Base-by-base conservation (phyloP, 2,113 vertebrate species). In the Boleophthalmus pectinirostris region DNA sequence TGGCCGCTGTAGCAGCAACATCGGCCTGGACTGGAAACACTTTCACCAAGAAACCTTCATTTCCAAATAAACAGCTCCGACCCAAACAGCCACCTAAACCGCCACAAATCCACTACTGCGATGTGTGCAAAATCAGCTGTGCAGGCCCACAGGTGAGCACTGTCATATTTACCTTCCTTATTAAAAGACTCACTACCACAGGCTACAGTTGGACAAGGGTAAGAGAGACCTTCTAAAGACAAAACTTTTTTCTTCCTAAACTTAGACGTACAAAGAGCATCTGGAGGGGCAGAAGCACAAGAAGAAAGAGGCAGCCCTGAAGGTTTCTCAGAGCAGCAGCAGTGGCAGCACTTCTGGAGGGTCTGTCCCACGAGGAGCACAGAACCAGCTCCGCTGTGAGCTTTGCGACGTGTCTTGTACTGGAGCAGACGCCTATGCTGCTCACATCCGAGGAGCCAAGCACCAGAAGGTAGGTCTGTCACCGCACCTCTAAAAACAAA, bases 71-170 rank as follows among this genome's bases (percentile, higher is more conserved):
- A 86, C 96, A 96, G 85, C 93, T 97, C 71, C 96, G 98, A 85
- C 96, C 96, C 85, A 99, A 99, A 71, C 98, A 97, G 83, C 95
- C 97, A 14, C 96, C 97, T 58, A 99, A 99, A 85, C 97, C 97
- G 0, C 97, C 98, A 43, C 98, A 99, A 93, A 99, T 99, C 88
- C 98, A 99, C 90, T 99, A 99, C 86, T 99, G 98, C 86, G 97
- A 99, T 1, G 98, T 98, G 81, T 99, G 98, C 87, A 99, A 99
- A 92, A 99, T 99, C 93, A 99, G 98, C 93, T 99, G 98, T 92
- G 98, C 98, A 72, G 98, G 98, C 87, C 98, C 98, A 29, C 97
- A 99, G 96, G 98, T 99, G 87, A 81, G 85, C 78, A 70, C 9
- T 12, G 38, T 23, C 20, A 2, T 54, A 20, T 54, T 54, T 8